Evolutionary conservation across 2,113 vertebrate genomes (phyloP).

Genomic region (Chinchilla lanigera): DNA sequence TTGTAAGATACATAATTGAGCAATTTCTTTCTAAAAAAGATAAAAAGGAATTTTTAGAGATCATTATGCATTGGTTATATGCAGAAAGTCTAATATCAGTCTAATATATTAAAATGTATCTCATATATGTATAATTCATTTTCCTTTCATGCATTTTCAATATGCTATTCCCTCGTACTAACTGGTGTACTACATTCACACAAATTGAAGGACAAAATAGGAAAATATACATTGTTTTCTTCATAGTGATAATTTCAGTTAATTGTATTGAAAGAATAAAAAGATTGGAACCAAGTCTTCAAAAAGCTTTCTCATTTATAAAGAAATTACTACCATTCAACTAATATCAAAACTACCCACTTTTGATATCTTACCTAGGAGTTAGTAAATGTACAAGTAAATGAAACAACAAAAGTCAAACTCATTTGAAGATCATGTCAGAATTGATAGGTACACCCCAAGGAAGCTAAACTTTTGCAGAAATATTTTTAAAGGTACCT

Average conservation of each 20-base stretch:
- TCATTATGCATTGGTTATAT: conserved; percentile 58
- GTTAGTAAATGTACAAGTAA: conserved; percentile 30
- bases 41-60: conserved; percentile 55
- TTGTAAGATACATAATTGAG: conserved; percentile 71
- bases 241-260: background rate
- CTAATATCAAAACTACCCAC: background rate
- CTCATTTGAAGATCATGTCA: background rate
- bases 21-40: conserved; percentile 57
- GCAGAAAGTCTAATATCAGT: conserved; percentile 47
- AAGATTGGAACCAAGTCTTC: background rate
- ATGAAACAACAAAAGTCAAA: conserved; percentile 14
- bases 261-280: conserved; percentile 47
- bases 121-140: conserved; percentile 43
- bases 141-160: conserved; percentile 55
- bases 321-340: conserved; percentile 33
- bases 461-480: background rate
- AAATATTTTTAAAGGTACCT: background rate
- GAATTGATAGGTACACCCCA: background rate
- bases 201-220: conserved; percentile 30
- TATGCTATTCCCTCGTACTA: conserved; percentile 25
- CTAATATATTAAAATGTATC: conserved; percentile 39
- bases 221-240: background rate
- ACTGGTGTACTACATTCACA: background rate
- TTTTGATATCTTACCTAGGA: conserved; percentile 18
- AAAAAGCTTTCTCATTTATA: conserved; percentile 12